Evolutionary conservation across 2,113 vertebrate species (phyloP).

Genomic region (Leucoraja erinaceus): DNA sequence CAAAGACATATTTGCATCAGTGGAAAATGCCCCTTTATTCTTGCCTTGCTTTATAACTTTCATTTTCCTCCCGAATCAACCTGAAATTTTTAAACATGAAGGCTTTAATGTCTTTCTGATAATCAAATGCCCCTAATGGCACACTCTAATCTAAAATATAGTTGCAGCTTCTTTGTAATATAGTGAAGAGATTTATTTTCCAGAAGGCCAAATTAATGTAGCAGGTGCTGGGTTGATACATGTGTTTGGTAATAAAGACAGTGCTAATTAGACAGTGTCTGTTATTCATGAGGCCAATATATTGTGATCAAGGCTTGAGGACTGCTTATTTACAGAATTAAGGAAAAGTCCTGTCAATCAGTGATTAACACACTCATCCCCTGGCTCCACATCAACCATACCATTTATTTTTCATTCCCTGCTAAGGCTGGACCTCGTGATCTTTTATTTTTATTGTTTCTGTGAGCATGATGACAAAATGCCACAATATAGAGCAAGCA

Average conservation of each 20-base stretch:
- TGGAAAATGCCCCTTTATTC: not conserved
- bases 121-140: not conserved
- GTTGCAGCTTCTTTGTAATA: not conserved
- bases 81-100: not conserved
- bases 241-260: not conserved
- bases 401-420: not conserved
- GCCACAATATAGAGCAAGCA: not conserved
- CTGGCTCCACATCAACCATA: not conserved
- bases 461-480: not conserved
- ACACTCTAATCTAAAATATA: not conserved
- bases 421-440: not conserved
- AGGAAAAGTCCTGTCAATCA: conserved; percentile 17
- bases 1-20: not conserved
- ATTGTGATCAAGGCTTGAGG: conserved; percentile 16
- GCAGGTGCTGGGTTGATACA: conserved; percentile 10
- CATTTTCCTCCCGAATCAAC: not conserved
- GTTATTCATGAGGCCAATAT: conserved; percentile 13
- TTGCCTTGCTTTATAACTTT: not conserved
- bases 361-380: conserved; percentile 13
- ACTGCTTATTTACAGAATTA: conserved; percentile 20
- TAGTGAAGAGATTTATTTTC: conserved; percentile 20
- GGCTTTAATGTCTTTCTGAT: not conserved
- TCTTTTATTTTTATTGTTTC: not conserved
- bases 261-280: conserved; percentile 8
- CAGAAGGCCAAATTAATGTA: conserved; percentile 20